Conservation (phyloP, 2,797 vertebrate species). For the Pantherophis vulpinus region DNA sequence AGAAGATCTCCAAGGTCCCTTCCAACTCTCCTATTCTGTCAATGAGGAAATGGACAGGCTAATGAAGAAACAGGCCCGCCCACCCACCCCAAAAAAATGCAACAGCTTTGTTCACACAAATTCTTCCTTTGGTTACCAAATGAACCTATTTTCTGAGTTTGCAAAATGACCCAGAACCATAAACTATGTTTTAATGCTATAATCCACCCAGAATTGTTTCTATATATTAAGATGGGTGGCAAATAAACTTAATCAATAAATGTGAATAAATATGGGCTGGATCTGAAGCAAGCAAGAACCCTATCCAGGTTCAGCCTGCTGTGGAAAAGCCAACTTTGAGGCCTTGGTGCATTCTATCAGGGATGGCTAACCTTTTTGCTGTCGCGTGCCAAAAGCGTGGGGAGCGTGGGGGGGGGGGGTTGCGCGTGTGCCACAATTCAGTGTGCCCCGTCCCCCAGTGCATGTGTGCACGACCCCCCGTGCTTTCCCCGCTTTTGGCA, state of each 20-base stretch:
- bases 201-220: neutral
- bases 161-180: neutral
- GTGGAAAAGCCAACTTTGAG: neutral
- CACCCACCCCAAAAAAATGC: neutral
- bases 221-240: neutral
- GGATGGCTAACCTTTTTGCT: too few relatives aligned
- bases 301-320: neutral
- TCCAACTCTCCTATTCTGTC: neutral
- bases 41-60: neutral
- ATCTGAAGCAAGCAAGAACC: neutral
- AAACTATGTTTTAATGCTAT: neutral
- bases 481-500: too few relatives aligned
- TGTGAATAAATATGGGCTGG: neutral
- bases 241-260: neutral
- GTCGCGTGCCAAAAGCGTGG: too few relatives aligned
- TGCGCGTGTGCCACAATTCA: too few relatives aligned
- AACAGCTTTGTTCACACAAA: neutral
- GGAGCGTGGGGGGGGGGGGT: too few relatives aligned
- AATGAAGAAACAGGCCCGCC: neutral
- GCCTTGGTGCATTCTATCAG: too few relatives aligned
- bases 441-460: too few relatives aligned
- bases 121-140: neutral
- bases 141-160: neutral
- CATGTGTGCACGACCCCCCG: too few relatives aligned
- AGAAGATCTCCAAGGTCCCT: neutral